Conservation (phyloP, 2,113 vertebrate species). For the Lamprotornis superbus region DNA sequence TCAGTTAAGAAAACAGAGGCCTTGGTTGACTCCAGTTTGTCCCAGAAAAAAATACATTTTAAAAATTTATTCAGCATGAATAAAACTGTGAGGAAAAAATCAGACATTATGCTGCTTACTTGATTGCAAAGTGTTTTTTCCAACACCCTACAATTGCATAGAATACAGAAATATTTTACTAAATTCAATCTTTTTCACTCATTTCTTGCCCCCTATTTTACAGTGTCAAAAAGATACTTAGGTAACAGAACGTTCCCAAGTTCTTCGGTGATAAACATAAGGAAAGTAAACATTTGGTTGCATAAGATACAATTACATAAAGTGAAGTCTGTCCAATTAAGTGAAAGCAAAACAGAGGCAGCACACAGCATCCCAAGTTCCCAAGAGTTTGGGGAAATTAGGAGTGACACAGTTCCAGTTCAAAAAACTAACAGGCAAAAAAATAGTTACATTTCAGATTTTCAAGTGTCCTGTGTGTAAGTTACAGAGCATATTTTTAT, state of each 20-base stretch:
- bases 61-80: background rate
- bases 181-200: background rate
- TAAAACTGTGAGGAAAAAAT: background rate
- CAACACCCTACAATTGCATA: background rate
- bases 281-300: conserved; percentile 26
- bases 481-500: background rate
- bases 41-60: background rate
- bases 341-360: background rate
- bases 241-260: background rate
- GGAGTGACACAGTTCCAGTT: background rate
- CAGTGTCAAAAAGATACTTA: background rate
- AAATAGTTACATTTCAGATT: background rate
- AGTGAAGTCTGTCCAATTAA: conserved; percentile 4
- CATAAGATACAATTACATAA: conserved; percentile 24
- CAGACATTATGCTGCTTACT: background rate
- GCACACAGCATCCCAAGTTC: background rate
- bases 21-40: background rate
- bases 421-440: background rate
- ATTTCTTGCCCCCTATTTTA: background rate
- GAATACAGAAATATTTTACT: background rate
- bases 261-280: background rate
- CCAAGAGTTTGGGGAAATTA: background rate
- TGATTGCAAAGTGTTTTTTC: background rate
- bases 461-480: background rate
- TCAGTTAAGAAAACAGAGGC: background rate